Percentiles rank a stretch among this genome's conserved stretches.
Conservation (phyloP, 2,888 invertebrate species). For the Callosobruchus maculatus region DNA sequence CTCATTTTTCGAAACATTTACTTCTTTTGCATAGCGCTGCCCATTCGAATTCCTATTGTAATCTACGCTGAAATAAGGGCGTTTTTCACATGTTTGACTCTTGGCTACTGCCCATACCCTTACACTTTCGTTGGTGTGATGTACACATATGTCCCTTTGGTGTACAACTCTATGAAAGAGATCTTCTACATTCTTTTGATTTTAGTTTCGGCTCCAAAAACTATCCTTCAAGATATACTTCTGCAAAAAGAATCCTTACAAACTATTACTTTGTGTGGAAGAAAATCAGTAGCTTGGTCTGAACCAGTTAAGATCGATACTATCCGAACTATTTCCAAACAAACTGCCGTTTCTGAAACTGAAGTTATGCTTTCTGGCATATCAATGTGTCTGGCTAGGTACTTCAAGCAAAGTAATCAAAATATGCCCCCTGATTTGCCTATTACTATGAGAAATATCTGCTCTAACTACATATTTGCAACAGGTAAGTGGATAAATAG, state of each 20-base stretch:
- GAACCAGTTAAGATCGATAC: conserved; percentile 58
- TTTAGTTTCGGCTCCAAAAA: conserved; percentile 51
- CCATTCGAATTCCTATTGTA: conserved; percentile 44
- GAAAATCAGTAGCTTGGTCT: conserved; percentile 72
- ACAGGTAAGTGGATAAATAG: conserved; percentile 35
- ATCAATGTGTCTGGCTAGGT: conserved; percentile 62
- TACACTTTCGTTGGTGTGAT: conserved; percentile 41
- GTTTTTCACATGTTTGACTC: conserved; percentile 40
- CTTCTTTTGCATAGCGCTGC: conserved; percentile 14
- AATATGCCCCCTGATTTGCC: conserved; percentile 58
- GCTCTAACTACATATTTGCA: conserved; percentile 55
- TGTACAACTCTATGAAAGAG: conserved; percentile 48
- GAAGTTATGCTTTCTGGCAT: conserved; percentile 63
- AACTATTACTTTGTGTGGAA: conserved; percentile 64
- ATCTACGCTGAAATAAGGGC: conserved; percentile 49
- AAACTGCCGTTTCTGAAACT: conserved; percentile 60
- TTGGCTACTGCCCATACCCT: conserved; percentile 43
- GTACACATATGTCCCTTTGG: conserved; percentile 49
- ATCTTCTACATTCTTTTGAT: conserved; percentile 46
- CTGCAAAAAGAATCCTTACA: conserved; percentile 55
- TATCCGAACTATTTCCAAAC: conserved; percentile 57
- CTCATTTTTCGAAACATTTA: conserved; percentile 37
- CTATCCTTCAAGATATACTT: conserved; percentile 58
- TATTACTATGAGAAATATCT: conserved; percentile 57
- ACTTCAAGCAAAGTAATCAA: conserved; percentile 45